Evolutionary conservation across 2,113 vertebrate genomes (phyloP), one percentile per base, ranked within the genome.

Genomic region (Suncus etruscus): DNA sequence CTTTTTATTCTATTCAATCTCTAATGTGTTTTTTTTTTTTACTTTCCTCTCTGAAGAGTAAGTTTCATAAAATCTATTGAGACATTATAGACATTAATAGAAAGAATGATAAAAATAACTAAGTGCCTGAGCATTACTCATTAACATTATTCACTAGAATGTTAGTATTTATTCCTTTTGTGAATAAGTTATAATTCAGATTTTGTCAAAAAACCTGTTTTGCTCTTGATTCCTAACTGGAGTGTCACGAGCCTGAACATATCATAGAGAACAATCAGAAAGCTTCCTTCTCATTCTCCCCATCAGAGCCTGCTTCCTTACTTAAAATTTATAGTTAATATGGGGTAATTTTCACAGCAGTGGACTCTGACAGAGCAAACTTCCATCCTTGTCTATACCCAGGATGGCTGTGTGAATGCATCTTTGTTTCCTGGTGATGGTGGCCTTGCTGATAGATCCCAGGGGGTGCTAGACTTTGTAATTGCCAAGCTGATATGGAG

Each of bases 351-450:
- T 20, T 54, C 20, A 6, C 0, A 0, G 6, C 18, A 0, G 14
- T 0, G 7, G n/a, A 7, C 18, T 31, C 77, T 6, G 1, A 27
- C 58, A 48, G 8, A 51, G 25, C 73, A 39, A 54, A 11, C 1
- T 1, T 6, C 4, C 11, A 1, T 11, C 45, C 7, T 8, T 11
- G 66, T 20, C 20, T 4, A 3, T 0, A 4, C 7, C 14, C 24
- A 20, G 1, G 45, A 14, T 0, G 0, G 16, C 32, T 5, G 6
- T 22, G 48, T 27, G 85, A 25, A 1, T 6, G 0, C 0, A 0
- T 4, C 66, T 65, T 27, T 16, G 29, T 58, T 29, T 29, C 91
- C 0, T 77, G 54, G 45, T 2, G 24, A 29, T 0, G 16, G n/a
- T 0, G 0, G 27, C 8, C 18, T 5, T 8, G 66, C 4, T 22